Evolutionary conservation across 2,797 vertebrate species (phyloP), one percentile per base, ranked within the genome.

Genomic region (Sternotherus odoratus): DNA sequence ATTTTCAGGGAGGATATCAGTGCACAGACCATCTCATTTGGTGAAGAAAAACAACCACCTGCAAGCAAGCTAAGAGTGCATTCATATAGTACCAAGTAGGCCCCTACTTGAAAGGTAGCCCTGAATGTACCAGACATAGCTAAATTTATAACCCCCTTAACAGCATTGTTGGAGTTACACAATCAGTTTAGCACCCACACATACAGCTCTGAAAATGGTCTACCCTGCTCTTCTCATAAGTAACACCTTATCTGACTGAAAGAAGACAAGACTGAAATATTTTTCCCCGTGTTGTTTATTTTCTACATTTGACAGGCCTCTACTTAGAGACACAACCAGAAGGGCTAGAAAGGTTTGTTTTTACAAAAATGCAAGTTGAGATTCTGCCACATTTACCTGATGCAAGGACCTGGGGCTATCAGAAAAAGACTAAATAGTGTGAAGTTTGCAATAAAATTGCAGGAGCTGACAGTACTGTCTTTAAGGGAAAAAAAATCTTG

Each of bases 11-110:
- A 66, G 79, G 86, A 75, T 54, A 91, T 11, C 12, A 82, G 17
- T 33, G 54, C 11, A 49, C 63, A 86, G 49, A 93, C 8, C 28
- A 51, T 43, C 30, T 72, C 50, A 88, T 54, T 49, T 74, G 87
- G 26, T 8, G 10, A 79, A 79, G n/a, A 83, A 3, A 48, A 75
- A 6, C 36, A 30, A 53, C 48, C 82, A 26, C 0, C 0, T 8
- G 17, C 12, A 88, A 85, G 83, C 48, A 30, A n/a, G 5, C 80
- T 53, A 90, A 91, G 93, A 2, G 6, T 26, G n/a, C 28, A 75
- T 1, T 50, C 24, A 79, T 4, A 26, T 89, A 83, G 23, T 77
- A 81, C 12, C 30, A 72, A 28, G 60, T 49, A 85, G 10, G 72
- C 1, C 19, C 24, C 85, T 87, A 56, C 48, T 49, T 57, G 89